A percentile compares a stretch with the other conserved stretches of the same genome.
phyloP scores from a whole-genome alignment of 1,140 invertebrate genomes.

The Ceratina calcarata region DNA sequence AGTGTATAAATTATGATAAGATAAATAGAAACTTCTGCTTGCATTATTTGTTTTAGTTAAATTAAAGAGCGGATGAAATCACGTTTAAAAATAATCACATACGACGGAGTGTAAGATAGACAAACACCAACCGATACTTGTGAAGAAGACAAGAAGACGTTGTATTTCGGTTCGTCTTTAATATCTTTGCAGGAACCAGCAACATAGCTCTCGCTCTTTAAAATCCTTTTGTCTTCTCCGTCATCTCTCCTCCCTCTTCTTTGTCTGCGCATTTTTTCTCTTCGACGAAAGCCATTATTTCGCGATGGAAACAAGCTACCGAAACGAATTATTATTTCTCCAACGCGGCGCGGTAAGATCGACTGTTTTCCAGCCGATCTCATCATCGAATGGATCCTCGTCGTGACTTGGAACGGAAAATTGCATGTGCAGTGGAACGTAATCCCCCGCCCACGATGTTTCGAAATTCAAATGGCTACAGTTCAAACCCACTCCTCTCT shows the following conservation, averaged over 20 bases:
- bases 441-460: slow-evolving; percentile 33
- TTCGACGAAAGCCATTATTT: slow-evolving; percentile 42
- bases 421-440: slow-evolving; percentile 45
- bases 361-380: slow-evolving; percentile 46
- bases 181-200: slow-evolving; percentile 24
- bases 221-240: background rate
- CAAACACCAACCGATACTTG: slow-evolving; percentile 35
- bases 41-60: too few relatives aligned
- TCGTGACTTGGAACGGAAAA: slow-evolving; percentile 25
- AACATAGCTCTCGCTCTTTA: background rate
- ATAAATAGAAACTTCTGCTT: too few relatives aligned
- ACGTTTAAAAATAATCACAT: background rate
- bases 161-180: slow-evolving; percentile 32
- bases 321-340: slow-evolving; percentile 43
- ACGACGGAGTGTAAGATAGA: slow-evolving; percentile 49
- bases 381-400: slow-evolving; percentile 47
- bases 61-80: too few relatives aligned
- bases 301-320: background rate
- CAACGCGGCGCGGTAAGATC: slow-evolving; percentile 9
- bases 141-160: slow-evolving; percentile 12
- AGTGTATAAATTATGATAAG: too few relatives aligned
- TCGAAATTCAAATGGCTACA: slow-evolving; percentile 41
- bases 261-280: background rate
- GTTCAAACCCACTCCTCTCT: background rate
- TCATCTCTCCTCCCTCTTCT: background rate